phyloP scores from a whole-genome alignment of 2,113 vertebrate genomes.

The Corythaixoides concolor region DNA sequence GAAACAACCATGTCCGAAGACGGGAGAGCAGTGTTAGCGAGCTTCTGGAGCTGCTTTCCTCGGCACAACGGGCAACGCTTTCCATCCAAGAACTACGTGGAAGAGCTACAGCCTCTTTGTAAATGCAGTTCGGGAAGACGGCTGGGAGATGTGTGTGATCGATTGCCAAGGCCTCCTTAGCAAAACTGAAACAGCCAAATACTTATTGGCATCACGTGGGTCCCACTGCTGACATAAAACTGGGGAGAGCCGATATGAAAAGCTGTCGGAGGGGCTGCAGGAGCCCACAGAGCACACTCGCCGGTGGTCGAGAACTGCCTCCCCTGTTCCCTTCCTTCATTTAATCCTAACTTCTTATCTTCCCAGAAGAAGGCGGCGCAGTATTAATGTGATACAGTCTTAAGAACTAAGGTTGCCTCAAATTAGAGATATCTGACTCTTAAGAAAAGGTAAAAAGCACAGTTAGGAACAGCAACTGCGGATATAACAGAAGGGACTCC shows the following conservation, averaged over 20 bases:
- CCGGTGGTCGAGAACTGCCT: background rate
- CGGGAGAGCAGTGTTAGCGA: background rate
- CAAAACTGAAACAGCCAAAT: background rate
- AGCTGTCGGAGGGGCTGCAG: background rate
- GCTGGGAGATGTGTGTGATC: background rate
- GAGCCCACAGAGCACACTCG: accelerated
- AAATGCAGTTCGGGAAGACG: background rate
- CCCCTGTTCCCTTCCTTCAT: background rate
- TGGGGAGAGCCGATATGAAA: background rate
- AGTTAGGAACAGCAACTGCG: background rate
- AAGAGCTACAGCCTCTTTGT: background rate
- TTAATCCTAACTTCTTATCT: background rate
- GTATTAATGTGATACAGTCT: accelerated
- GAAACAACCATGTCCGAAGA: background rate
- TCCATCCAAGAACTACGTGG: background rate
- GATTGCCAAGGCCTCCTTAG: slow-evolving; percentile 6
- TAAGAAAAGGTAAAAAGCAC: background rate
- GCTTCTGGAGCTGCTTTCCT: slow-evolving; percentile 1
- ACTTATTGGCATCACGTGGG: background rate
- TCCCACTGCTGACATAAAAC: background rate
- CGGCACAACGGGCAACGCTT: accelerated
- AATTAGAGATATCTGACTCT: background rate
- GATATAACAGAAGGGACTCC: background rate
- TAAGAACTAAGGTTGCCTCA: background rate
- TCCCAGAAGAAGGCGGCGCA: background rate